Evolutionary conservation across 2,888 invertebrate genomes (phyloP).

Genomic region (Apocheima hispidaria): DNA sequence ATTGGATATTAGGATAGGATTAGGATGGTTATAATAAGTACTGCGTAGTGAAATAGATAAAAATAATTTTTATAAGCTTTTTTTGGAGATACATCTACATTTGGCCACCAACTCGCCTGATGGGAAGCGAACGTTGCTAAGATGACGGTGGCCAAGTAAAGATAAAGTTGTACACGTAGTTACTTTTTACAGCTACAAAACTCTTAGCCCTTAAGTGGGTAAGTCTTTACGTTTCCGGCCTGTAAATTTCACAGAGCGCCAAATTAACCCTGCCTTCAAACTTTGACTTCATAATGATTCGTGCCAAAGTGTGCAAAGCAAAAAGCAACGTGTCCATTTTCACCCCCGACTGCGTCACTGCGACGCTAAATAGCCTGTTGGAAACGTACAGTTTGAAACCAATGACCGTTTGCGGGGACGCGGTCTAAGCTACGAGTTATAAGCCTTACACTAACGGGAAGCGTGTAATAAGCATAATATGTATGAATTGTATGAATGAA

Average conservation of each 20-base stretch:
- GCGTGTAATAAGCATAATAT: background rate
- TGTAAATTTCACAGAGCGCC: background rate
- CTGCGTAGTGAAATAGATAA: no score
- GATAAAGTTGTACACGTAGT: no score
- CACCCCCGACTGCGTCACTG: slow-evolving; percentile 23
- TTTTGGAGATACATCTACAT: no score
- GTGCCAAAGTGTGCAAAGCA: slow-evolving; percentile 6
- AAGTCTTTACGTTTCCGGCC: no score
- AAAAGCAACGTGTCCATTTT: slow-evolving; percentile 11
- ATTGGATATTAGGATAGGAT: no score
- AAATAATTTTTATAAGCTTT: no score
- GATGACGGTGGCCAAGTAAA: no score
- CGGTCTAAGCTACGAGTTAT: slow-evolving; percentile 39
- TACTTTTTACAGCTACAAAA: background rate
- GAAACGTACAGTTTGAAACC: slow-evolving; percentile 51
- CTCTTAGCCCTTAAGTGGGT: no score
- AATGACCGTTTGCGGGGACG: slow-evolving; percentile 47
- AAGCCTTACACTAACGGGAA: background rate
- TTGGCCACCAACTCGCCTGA: no score
- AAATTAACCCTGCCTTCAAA: background rate
- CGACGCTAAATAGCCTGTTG: slow-evolving; percentile 44
- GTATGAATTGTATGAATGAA: no score
- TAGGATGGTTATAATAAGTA: no score
- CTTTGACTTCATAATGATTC: background rate
- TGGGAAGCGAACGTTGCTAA: no score